Conservation (phyloP, 2,113 vertebrate genomes). For the Tringa solitaria region DNA sequence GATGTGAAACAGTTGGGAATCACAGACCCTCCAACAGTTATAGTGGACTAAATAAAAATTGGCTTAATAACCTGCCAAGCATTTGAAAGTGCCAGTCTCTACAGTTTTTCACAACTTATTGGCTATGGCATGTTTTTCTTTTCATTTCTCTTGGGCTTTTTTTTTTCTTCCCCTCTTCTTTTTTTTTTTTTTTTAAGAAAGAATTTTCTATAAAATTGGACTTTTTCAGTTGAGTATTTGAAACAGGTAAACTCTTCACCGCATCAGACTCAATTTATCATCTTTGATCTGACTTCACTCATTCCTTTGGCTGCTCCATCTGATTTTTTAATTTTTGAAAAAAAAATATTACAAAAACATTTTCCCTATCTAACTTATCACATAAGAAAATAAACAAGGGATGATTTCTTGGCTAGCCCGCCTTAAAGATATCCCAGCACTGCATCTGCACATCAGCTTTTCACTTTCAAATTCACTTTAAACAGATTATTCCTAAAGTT, state of each 20-base stretch:
- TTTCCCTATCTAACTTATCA: conserved; percentile 50
- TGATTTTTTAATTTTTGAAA: conserved; percentile 25
- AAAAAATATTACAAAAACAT: not conserved
- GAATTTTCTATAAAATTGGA: conserved; percentile 61
- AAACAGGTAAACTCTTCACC: conserved; percentile 70
- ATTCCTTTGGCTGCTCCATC: conserved; percentile 39
- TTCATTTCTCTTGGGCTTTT: conserved; percentile 39
- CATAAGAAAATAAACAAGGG: conserved; percentile 56
- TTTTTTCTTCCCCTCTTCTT: not conserved
- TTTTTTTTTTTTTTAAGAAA: not conserved
- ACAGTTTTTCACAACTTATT: conserved; percentile 80
- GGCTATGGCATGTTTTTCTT: conserved; percentile 71
- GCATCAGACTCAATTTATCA: conserved; percentile 55
- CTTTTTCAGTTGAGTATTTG: conserved; percentile 50
- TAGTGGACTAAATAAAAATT: conserved; percentile 85
- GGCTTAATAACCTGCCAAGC: conserved; percentile 83
- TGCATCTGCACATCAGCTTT: conserved; percentile 49
- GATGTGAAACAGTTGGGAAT: conserved; percentile 88
- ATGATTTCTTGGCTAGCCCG: not conserved
- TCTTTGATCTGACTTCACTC: conserved; percentile 65
- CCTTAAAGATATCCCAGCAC: conserved; percentile 16
- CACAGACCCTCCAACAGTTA: conserved; percentile 79
- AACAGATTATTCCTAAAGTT: conserved; percentile 27
- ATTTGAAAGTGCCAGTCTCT: conserved; percentile 80
- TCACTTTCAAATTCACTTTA: conserved; percentile 57